Evolutionary conservation across 2,797 vertebrate genomes (phyloP).

Genomic region (Acrossocheilus fasciatus): DNA sequence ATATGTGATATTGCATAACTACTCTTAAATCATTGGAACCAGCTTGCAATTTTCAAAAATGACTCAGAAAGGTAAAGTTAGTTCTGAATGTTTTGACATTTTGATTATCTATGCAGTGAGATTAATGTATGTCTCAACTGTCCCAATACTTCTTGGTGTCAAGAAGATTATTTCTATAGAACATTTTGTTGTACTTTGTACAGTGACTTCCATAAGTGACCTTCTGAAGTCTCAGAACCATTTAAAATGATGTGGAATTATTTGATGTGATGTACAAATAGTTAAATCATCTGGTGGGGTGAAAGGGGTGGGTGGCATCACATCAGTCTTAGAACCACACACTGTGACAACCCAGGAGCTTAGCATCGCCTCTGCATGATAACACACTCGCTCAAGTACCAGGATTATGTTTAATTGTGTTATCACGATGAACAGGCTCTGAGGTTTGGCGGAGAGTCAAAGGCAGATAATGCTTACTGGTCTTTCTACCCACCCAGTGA

Average conservation of each 20-base stretch:
- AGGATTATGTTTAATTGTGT: slow-evolving; percentile 76
- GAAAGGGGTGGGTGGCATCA: slow-evolving; percentile 46
- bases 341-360: slow-evolving; percentile 65
- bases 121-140: background rate
- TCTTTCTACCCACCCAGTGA: slow-evolving; percentile 72
- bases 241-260: slow-evolving; percentile 3
- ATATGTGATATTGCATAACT: background rate
- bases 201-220: slow-evolving; percentile 33
- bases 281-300: slow-evolving; percentile 42
- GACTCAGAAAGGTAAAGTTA: background rate
- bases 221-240: slow-evolving; percentile 7
- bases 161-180: background rate
- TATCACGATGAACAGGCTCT: slow-evolving; percentile 73
- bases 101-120: background rate
- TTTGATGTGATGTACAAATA: background rate
- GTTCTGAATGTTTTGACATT: background rate
- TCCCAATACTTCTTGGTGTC: background rate
- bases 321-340: slow-evolving; percentile 75
- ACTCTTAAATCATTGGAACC: background rate
- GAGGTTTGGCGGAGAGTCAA: slow-evolving; percentile 73
- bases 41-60: background rate
- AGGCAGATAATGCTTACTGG: slow-evolving; percentile 74
- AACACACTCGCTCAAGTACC: slow-evolving; percentile 63
- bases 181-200: background rate
- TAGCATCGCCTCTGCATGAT: slow-evolving; percentile 68